Conservation (phyloP, 1,140 invertebrate genomes). For the Bombus cullumanus region DNA sequence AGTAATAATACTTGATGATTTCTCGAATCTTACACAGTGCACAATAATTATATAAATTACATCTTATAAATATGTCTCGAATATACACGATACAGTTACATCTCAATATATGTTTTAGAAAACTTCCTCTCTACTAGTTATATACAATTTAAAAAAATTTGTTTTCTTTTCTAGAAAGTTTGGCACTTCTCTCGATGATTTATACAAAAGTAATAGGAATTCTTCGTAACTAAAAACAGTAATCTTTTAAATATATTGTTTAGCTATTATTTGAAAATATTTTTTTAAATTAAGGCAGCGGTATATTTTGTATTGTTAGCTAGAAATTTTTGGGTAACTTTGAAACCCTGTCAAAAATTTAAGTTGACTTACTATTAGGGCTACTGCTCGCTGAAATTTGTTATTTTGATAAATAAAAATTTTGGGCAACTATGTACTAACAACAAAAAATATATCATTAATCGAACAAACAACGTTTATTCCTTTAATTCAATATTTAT, state of each 20-base stretch:
- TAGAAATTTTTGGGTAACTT: neutral
- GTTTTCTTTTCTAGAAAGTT: slow-evolving; percentile 44
- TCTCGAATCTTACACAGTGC: slow-evolving; percentile 53
- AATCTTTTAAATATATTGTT: neutral
- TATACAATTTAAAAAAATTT: slow-evolving; percentile 14
- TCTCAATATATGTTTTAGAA: slow-evolving; percentile 14
- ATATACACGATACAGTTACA: slow-evolving; percentile 29
- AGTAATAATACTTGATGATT: slow-evolving; percentile 63
- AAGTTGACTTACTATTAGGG: neutral
- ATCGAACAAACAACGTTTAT: slow-evolving; percentile 17
- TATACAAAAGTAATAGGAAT: slow-evolving; percentile 47
- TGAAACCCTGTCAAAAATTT: neutral
- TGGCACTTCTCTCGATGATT: slow-evolving; percentile 58
- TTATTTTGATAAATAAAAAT: neutral
- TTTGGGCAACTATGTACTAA: neutral
- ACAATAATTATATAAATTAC: slow-evolving; percentile 56
- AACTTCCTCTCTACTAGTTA: neutral
- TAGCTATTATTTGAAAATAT: neutral
- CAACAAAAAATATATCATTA: slow-evolving; percentile 14
- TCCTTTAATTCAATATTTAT: slow-evolving; percentile 15
- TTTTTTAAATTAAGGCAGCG: neutral
- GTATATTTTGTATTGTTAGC: slow-evolving; percentile 4
- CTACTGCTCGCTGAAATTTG: neutral
- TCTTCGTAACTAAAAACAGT: neutral
- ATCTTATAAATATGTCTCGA: slow-evolving; percentile 49